Conservation (phyloP, 2,888 invertebrate genomes). For the Mesorhabditis belari region DNA sequence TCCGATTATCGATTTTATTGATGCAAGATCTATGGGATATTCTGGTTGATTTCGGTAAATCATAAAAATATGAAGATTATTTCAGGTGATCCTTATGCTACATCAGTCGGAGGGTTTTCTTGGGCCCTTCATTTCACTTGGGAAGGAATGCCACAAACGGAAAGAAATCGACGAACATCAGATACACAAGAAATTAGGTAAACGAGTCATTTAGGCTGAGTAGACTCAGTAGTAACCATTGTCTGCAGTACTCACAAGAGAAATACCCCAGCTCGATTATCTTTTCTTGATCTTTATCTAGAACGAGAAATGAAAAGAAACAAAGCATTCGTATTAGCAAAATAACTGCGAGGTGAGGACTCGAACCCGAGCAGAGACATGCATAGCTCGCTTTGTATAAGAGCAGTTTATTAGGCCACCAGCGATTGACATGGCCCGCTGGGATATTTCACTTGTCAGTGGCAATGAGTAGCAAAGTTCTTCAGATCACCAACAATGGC, state of each 20-base stretch:
- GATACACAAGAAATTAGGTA: constrained; percentile 25
- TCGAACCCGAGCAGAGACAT: background rate
- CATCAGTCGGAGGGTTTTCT: constrained; percentile 52
- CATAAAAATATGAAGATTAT: background rate
- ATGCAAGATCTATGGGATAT: constrained; percentile 72
- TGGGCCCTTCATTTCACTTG: constrained; percentile 60
- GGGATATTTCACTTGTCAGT: background rate
- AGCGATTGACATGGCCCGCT: background rate
- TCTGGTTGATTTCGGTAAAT: constrained; percentile 33
- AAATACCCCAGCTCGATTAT: no score
- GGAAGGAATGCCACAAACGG: constrained; percentile 67
- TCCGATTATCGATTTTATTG: constrained; percentile 90
- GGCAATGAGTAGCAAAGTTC: background rate
- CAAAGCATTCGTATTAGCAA: background rate
- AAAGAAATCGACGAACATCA: constrained; percentile 58
- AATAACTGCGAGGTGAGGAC: background rate
- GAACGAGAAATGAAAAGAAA: background rate
- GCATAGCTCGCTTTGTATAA: no score
- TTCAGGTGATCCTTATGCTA: constrained; percentile 18
- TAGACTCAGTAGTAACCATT: no score
- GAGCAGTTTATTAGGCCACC: no score
- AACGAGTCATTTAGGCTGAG: no score
- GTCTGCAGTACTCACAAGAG: no score
- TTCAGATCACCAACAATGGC: constrained; percentile 88
- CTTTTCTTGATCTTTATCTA: background rate